These are phyloP conservation scores for Semotilus atromaculatus DNA, from an alignment of 2,797 vertebrate genomes.

Conservation along the genomic window DNA sequence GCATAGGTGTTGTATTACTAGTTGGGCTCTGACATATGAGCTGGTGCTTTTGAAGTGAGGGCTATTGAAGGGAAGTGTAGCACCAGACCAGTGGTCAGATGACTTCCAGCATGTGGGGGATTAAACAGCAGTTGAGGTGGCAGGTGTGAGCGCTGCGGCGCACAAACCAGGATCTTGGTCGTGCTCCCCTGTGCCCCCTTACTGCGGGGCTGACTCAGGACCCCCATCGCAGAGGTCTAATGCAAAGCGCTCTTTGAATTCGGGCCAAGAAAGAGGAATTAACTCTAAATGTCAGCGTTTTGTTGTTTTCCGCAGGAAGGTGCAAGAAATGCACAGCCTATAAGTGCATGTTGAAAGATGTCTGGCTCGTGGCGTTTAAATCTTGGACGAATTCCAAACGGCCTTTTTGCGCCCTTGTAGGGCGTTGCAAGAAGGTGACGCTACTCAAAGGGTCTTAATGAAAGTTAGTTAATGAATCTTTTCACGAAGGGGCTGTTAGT, in stretches of 20 bases:
- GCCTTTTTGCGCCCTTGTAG: slow-evolving; percentile 1
- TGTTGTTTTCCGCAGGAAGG: slow-evolving; percentile 24
- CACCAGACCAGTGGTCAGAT: slow-evolving; percentile 76
- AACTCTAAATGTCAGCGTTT: slow-evolving; percentile 19
- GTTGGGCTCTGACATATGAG: slow-evolving; percentile 77
- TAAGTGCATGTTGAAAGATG: slow-evolving; percentile 34
- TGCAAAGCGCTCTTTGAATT: slow-evolving; percentile 33
- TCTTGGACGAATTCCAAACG: not conserved
- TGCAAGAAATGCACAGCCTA: slow-evolving; percentile 24
- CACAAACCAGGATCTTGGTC: slow-evolving; percentile 32
- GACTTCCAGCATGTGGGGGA: slow-evolving; percentile 79
- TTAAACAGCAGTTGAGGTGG: slow-evolving; percentile 75
- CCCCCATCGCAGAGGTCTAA: slow-evolving; percentile 31
- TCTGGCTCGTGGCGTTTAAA: slow-evolving; percentile 16
- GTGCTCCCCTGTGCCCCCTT: slow-evolving; percentile 32
- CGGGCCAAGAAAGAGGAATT: slow-evolving; percentile 28
- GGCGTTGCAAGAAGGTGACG: not conserved
- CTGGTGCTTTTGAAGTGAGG: slow-evolving; percentile 74
- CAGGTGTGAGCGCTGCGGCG: slow-evolving; percentile 73
- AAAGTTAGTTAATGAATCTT: not conserved
- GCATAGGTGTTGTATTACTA: slow-evolving; percentile 74
- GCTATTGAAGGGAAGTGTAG: slow-evolving; percentile 74
- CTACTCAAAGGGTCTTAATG: not conserved
- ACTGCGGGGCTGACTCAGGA: slow-evolving; percentile 27
- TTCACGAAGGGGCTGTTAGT: not conserved